Percentiles rank a stretch among this genome's conserved stretches.
Conservation (phyloP, 2,888 invertebrate genomes). For the Steinernema carpocapsae region DNA sequence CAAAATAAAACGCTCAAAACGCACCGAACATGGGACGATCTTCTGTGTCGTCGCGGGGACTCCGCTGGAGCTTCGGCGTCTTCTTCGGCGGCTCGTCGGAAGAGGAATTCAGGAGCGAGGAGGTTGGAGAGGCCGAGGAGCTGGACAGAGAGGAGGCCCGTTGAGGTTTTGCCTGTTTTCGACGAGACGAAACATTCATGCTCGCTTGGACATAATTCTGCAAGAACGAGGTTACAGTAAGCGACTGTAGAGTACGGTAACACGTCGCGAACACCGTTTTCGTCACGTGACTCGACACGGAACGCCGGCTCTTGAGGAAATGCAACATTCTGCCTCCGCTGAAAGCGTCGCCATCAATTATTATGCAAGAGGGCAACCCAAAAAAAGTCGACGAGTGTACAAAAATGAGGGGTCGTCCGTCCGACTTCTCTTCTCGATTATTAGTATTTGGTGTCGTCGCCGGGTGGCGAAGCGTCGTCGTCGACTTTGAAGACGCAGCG, state of each 20-base stretch:
- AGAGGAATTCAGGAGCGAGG: slow-evolving; percentile 26
- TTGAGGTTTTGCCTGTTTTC: slow-evolving; percentile 32
- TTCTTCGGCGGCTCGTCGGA: background rate
- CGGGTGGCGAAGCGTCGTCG: slow-evolving; percentile 13
- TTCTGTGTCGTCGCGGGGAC: background rate
- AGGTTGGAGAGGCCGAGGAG: background rate
- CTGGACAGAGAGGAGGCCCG: slow-evolving; percentile 6
- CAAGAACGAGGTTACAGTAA: slow-evolving; percentile 18
- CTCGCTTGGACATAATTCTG: slow-evolving; percentile 28
- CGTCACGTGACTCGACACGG: background rate
- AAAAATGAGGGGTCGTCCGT: background rate
- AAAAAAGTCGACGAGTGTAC: slow-evolving; percentile 16
- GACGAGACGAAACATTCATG: slow-evolving; percentile 33
- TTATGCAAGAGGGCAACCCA: slow-evolving; percentile 18
- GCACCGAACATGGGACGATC: slow-evolving; percentile 3
- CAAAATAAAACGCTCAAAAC: slow-evolving; percentile 3
- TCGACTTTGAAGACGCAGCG: background rate
- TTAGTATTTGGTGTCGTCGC: slow-evolving; percentile 32
- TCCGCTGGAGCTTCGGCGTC: background rate
- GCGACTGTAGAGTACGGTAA: background rate
- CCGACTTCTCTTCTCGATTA: slow-evolving; percentile 19
- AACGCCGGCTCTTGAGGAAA: background rate
- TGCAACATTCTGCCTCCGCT: slow-evolving; percentile 7
- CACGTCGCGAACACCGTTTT: background rate
- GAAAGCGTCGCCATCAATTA: background rate